These are phyloP conservation scores for Palythoa grandiflora DNA, from an alignment of 92 coral and sea anemone genomes.

Conservation along the genomic window DNA sequence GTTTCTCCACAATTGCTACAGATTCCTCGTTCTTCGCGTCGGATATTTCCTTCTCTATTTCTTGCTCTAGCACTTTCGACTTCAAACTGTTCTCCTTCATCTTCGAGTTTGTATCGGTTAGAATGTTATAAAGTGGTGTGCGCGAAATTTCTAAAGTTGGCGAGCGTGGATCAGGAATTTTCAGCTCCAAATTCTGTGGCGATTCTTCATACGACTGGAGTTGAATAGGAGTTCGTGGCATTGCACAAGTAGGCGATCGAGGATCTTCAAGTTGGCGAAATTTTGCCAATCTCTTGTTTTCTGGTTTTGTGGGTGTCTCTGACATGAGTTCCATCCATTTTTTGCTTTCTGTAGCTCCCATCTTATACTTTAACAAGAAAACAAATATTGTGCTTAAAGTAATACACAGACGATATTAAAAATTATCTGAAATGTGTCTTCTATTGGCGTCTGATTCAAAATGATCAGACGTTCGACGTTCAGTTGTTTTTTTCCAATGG, in stretches of 20 bases:
- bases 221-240: slow-evolving; percentile 88
- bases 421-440: slow-evolving; percentile 2
- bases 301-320: slow-evolving; percentile 73
- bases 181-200: slow-evolving; percentile 75
- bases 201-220: slow-evolving; percentile 78
- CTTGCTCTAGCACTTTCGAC: slow-evolving; percentile 36
- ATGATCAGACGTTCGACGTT: slow-evolving; percentile 43
- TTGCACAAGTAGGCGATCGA: slow-evolving; percentile 76
- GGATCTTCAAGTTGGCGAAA: slow-evolving; percentile 77
- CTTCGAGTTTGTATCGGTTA: slow-evolving; percentile 10
- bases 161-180: slow-evolving; percentile 87
- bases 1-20: slow-evolving; percentile 30
- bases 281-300: slow-evolving; percentile 60
- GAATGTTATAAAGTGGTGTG: slow-evolving; percentile 69
- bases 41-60: slow-evolving; percentile 34
- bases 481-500: background rate
- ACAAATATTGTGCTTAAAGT: background rate
- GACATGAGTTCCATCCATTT: slow-evolving; percentile 79
- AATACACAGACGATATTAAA: background rate
- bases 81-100: background rate
- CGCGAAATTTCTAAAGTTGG: slow-evolving; percentile 79
- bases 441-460: slow-evolving; percentile 22
- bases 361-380: slow-evolving; percentile 17
- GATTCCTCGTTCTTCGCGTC: slow-evolving; percentile 33
- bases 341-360: slow-evolving; percentile 95